Evolutionary conservation across 2,113 vertebrate genomes (phyloP), one percentile per base, ranked within the genome.

Genomic region (Pterophyllum scalare): DNA sequence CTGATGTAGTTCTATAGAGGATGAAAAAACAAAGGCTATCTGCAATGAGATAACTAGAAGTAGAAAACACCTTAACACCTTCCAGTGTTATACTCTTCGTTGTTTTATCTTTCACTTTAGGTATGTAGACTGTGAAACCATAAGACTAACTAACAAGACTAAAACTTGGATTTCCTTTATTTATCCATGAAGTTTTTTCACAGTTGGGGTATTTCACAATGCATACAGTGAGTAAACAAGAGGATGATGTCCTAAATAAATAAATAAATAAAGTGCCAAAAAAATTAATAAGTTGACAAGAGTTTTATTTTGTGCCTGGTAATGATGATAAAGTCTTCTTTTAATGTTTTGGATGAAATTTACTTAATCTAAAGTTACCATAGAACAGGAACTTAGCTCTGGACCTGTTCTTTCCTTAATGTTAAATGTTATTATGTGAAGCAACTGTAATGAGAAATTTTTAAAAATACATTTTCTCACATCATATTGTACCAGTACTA

Each of bases 201-300:
- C 90, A 94, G 88, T 88, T 92, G 86, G 84, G 92, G 82, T 31
- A 74, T 93, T 94, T 92, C 89, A 94, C 89, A 94, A 95, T 93
- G 93, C 86, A 87, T 91, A 91, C 58, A 93, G 92, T 93, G 88
- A 91, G 92, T 93, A 93, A 94, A 94, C 87, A 15, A 76, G 81
- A 90, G 84, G 88, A 93, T 79, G 79, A 93, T 90, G 89, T 82
- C 60, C 83, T 17, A 52, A 6, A 78, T 87, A 84, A 93, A 93
- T 22, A 87, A 80, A 75, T 77, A 87, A 80, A 75, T 77, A 86
- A 94, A 94, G 93, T 85, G 84, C 72, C 64, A 81, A 88, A 82
- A 78, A 40, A 40, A 40, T 11, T 3, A 40, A 40, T 40, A 40
- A 40, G 89, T 81, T 89, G 93, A 92, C 83, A 84, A 82, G 82